Percentiles rank a stretch among this genome's conserved stretches.
phyloP scores from a whole-genome alignment of 2,113 vertebrate genomes.

The Thalassarche chlororhynchos region DNA sequence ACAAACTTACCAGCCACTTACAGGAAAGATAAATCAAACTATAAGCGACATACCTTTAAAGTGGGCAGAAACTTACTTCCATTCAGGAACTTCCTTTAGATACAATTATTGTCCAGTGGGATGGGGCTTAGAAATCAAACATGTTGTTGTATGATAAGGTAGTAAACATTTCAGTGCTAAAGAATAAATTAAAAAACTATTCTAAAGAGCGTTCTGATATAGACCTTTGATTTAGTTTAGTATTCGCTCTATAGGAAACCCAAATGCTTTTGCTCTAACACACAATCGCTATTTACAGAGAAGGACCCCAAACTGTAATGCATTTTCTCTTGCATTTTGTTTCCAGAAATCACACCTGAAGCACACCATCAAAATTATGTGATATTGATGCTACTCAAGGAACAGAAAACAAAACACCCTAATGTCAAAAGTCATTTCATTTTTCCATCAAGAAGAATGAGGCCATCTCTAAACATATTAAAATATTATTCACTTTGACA shows the following conservation, averaged over 20 bases:
- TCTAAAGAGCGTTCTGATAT: background rate
- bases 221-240: background rate
- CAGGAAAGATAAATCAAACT: background rate
- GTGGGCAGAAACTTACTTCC: background rate
- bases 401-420: constrained; percentile 70
- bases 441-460: constrained; percentile 72
- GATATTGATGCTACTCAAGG: constrained; percentile 53
- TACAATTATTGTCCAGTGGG: background rate
- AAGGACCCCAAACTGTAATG: background rate
- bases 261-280: background rate
- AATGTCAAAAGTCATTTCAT: constrained; percentile 71
- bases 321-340: constrained; percentile 16
- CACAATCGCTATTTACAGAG: background rate
- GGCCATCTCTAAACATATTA: constrained; percentile 76
- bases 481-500: constrained; percentile 83
- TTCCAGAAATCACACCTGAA: constrained; percentile 43
- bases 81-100: background rate
- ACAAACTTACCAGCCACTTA: background rate
- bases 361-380: constrained; percentile 40
- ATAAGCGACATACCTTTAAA: background rate
- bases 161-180: background rate
- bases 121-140: background rate
- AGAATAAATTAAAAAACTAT: background rate
- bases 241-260: background rate
- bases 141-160: background rate